These are phyloP conservation scores for Conchocele bisecta DNA, from an alignment of 2,888 invertebrate genomes.

Conservation along the genomic window DNA sequence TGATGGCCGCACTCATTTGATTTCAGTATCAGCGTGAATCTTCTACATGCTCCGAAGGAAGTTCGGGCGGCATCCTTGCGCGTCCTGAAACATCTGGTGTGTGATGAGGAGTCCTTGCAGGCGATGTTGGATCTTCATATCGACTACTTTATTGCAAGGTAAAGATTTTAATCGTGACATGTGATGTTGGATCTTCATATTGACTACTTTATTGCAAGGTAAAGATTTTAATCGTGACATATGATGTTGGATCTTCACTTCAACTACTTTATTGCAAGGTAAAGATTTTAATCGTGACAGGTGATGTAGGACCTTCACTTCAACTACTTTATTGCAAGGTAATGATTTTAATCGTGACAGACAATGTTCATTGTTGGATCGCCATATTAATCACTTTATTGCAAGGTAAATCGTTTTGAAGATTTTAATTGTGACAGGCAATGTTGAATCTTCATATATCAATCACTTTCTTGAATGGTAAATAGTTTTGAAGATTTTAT, in stretches of 20 bases:
- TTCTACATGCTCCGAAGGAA: slow-evolving; percentile 94
- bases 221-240: slow-evolving; percentile 89
- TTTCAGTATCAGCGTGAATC: slow-evolving; percentile 91
- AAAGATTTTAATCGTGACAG: slow-evolving; percentile 89
- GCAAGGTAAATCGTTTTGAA: too few relatives aligned
- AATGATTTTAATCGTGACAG: too few relatives aligned
- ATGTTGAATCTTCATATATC: too few relatives aligned
- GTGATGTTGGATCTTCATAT: slow-evolving; percentile 91
- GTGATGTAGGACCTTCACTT: slow-evolving; percentile 91
- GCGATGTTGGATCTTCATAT: slow-evolving; percentile 91
- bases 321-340: slow-evolving; percentile 92
- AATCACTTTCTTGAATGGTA: too few relatives aligned
- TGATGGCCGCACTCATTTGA: too few relatives aligned
- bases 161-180: slow-evolving; percentile 89
- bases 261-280: slow-evolving; percentile 92
- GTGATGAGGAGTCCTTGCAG: slow-evolving; percentile 90
- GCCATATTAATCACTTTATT: too few relatives aligned
- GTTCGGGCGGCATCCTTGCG: slow-evolving; percentile 94
- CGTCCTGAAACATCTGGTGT: slow-evolving; percentile 92
- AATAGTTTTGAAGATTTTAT: too few relatives aligned
- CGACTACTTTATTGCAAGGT: slow-evolving; percentile 92
- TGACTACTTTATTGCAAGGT: slow-evolving; percentile 92
- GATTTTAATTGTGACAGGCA: too few relatives aligned
- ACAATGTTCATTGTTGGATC: too few relatives aligned
- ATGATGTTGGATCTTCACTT: slow-evolving; percentile 91